Base-by-base conservation (phyloP, 2,888 invertebrate genomes). In the Oscheius myriophilus region DNA sequence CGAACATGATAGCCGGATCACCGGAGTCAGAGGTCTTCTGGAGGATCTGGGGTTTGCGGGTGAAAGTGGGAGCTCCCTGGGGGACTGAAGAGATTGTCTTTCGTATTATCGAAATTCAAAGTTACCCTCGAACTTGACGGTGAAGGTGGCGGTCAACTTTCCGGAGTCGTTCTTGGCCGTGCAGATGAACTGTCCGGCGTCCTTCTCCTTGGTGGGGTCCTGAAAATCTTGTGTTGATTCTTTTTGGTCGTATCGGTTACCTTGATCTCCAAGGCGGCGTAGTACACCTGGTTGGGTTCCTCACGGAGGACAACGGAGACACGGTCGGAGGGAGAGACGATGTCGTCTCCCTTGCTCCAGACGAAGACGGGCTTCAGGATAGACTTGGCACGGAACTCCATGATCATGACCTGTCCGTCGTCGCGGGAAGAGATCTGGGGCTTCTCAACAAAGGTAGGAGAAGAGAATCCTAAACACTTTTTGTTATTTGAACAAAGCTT, bases 341-440 rank as follows among this genome's bases (percentile, higher is more conserved):
- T 90, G 88, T 92, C 93, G 84, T 92, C 92, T 82, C 94, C 96
- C 72, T 94, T 91, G 90, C 92, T 94, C 98, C 98, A 98, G 79
- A 92, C 93, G 73, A 96, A 93, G 82, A 92, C 92, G 65, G 97
- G 96, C 89, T 93, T 94, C 80, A 96, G 95, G 89, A 94, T 95
- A 51, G 96, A 96, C 89, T 88, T 88, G 73, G 93, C 93, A 85
- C 91, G 91, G 90, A 96, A 96, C 89, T 95, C 93, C 93, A 97
- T 95, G 76, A 95, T 93, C 87, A 97, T 95, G 84, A 96, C 91
- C 84, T 96, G 96, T 84, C 96, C 96, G 87, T 92, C 94, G 89
- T 95, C 95, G 89, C 96, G 95, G 87, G 97, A 97, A 90, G 96
- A 95, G 89, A 98, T 98, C 89, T 94, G 92, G 80, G 98, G 98